Base-by-base conservation (phyloP, 2,797 vertebrate genomes). In the Poliocrania exsul region DNA sequence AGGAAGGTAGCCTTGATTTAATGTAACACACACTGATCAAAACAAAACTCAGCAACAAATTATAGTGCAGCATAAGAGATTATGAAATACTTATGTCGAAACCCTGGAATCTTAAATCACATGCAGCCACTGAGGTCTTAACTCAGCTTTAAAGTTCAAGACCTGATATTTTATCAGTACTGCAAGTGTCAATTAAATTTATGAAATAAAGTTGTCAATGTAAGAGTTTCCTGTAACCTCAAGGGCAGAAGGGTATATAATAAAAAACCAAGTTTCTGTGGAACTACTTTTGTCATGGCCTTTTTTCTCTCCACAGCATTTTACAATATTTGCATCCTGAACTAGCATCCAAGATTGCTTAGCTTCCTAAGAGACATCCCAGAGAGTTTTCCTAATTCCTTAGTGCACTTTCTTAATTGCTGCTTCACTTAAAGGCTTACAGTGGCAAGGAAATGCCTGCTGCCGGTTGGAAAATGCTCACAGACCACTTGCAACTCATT, bases 11-110 rank as follows among this genome's bases (percentile, higher is more conserved):
- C 51, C 14, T 49, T 90, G 61, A 75, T 87, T 65, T 89, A 93
- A 92, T 66, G 37, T 38, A 79, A 49, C 42, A 44, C 51, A 89
- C 92, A 95, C 66, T 61, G 84, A 91, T 78, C 31, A 69, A 92
- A 96, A 95, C 29, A 56, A 37, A 95, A 78, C 61, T 54, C 51
- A 62, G n/a, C 44, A 88, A 75, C 29, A 92, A 92, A 95, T 44
- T 87, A 40, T 46, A 77, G 46, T 4, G 40, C 28, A 24, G 17
- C 20, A 66, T 87, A 77, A 73, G 86, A 14, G 62, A 92, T 61
- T 70, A 19, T n/a, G 8, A 83, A 88, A 85, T 71, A 77, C 66
- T 69, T 69, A 51, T 47, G 60, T 49, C 31, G 65, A 80, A 49
- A 29, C 3, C 28, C 24, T 46, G 66, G 51, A 66, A 75, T 60